A percentile compares a stretch with the other conserved stretches of the same genome.
These are phyloP conservation scores for Eilema sororculum DNA, from an alignment of 2,888 invertebrate genomes.

Conservation along the genomic window DNA sequence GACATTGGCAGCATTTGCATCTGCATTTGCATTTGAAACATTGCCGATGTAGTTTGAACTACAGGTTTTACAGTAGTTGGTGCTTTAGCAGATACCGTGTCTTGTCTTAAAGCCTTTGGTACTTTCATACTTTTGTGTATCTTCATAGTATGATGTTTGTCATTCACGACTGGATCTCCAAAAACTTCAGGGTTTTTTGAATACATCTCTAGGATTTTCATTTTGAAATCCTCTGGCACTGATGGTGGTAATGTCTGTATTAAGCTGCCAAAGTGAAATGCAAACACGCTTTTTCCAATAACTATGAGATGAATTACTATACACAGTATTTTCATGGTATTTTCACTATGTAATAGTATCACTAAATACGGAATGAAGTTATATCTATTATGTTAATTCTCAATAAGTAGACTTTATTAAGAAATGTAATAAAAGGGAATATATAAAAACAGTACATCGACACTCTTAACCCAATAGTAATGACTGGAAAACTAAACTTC, in stretches of 20 bases:
- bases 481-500: background rate
- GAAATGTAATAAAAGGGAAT: background rate
- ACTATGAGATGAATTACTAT: constrained; percentile 26
- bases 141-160: constrained; percentile 12
- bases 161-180: background rate
- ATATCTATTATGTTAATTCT: background rate
- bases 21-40: constrained; percentile 9
- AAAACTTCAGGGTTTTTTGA: constrained; percentile 29
- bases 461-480: background rate
- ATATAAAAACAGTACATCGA: background rate
- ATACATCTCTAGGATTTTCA: constrained; percentile 27
- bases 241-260: constrained; percentile 33
- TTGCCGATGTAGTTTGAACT: background rate
- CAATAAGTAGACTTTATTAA: background rate
- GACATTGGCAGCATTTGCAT: constrained; percentile 18
- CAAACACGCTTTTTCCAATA: constrained; percentile 21
- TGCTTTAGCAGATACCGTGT: background rate
- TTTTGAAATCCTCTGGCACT: constrained; percentile 31
- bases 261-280: constrained; percentile 32
- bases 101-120: background rate
- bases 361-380: constrained; percentile 8
- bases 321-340: constrained; percentile 24
- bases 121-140: background rate
- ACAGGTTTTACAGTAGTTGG: background rate
- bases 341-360: background rate